phyloP scores from a whole-genome alignment of 2,113 vertebrate genomes.

The Ptilonorhynchus violaceus region DNA sequence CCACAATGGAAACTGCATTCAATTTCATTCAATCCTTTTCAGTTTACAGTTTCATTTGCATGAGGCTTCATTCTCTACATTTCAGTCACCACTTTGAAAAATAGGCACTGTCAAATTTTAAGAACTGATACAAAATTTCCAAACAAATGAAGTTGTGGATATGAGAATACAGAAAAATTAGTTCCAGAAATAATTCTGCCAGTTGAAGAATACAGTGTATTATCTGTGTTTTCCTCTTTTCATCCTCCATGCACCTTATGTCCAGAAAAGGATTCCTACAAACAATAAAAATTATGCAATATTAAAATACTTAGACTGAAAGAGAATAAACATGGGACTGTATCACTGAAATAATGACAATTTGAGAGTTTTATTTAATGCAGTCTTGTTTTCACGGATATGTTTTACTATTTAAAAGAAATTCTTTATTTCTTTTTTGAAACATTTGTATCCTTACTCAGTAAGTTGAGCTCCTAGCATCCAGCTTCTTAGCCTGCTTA shows the following conservation, averaged over 20 bases:
- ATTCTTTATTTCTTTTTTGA: background rate
- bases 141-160: background rate
- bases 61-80: background rate
- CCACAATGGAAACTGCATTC: background rate
- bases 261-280: background rate
- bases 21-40: background rate
- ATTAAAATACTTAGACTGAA: background rate
- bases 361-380: background rate
- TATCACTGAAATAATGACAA: background rate
- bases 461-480: background rate
- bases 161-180: background rate
- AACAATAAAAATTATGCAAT: background rate
- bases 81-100: slow-evolving; percentile 13
- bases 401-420: background rate
- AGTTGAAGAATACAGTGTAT: background rate
- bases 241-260: background rate
- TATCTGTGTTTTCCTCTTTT: background rate
- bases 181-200: background rate
- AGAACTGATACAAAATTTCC: background rate
- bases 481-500: background rate
- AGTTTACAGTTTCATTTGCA: background rate
- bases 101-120: background rate
- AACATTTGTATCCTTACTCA: background rate
- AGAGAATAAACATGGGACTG: background rate
- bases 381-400: background rate